phyloP scores from a whole-genome alignment of 2,888 invertebrate genomes.

The Microdon myrmicae region DNA sequence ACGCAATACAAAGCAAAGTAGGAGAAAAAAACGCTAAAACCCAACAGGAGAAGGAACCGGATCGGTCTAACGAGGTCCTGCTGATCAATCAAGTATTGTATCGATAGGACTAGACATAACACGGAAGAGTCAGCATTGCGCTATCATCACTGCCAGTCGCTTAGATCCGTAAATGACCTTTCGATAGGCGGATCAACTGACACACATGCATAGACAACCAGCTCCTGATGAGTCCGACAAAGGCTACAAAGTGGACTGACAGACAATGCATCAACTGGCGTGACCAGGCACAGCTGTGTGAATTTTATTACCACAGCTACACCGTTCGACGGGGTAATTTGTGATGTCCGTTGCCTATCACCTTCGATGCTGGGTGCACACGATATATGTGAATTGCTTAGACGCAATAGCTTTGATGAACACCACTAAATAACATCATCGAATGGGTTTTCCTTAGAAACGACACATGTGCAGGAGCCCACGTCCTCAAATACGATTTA shows the following conservation, averaged over 20 bases:
- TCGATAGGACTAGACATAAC: conserved; percentile 22
- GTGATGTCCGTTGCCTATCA: conserved; percentile 20
- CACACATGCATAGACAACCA: conserved; percentile 10
- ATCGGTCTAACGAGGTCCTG: conserved; percentile 8
- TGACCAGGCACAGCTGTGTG: conserved; percentile 54
- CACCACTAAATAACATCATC: conserved; percentile 37
- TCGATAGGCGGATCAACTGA: conserved; percentile 11
- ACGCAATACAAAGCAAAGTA: too few species aligned
- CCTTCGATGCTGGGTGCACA: conserved; percentile 27
- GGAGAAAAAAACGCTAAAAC: too few species aligned
- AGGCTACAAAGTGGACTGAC: conserved; percentile 33
- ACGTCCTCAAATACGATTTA: conserved; percentile 38
- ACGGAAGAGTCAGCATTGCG: conserved; percentile 21
- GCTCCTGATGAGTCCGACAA: conserved; percentile 5
- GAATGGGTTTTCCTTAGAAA: too few species aligned
- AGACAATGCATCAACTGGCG: conserved; percentile 54
- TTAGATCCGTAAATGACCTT: conserved; percentile 44
- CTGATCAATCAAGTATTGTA: conserved; percentile 44
- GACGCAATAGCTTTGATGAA: conserved; percentile 46
- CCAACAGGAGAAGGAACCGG: too few species aligned
- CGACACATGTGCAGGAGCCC: too few species aligned
- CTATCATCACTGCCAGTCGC: conserved; percentile 43
- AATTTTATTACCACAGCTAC: conserved; percentile 39
- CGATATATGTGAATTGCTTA: conserved; percentile 49
- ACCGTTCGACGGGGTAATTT: conserved; percentile 15